Percentiles rank a stretch among this genome's conserved stretches.
These are phyloP conservation scores for Brachionus calyciflorus DNA, from an alignment of 1,140 invertebrate genomes.

Conservation along the genomic window DNA sequence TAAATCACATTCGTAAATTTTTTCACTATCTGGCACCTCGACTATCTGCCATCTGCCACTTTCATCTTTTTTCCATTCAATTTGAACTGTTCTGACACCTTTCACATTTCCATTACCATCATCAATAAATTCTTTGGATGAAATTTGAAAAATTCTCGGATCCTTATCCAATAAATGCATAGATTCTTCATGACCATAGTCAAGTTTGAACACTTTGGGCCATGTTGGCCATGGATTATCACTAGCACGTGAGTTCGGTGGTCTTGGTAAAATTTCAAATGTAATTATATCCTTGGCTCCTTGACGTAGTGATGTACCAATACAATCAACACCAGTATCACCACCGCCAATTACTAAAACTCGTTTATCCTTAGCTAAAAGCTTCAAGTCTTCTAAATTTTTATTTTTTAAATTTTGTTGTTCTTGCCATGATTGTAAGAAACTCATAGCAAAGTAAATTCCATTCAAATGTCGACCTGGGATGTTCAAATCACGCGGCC, in stretches of 20 bases:
- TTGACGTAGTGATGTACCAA: slow-evolving; percentile 86
- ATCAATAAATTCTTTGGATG: slow-evolving; percentile 86
- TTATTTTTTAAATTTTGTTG: slow-evolving; percentile 67
- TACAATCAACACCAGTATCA: slow-evolving; percentile 99
- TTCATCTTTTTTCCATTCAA: slow-evolving; percentile 89
- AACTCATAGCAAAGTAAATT: slow-evolving; percentile 96
- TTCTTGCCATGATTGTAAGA: slow-evolving; percentile 94
- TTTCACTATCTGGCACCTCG: slow-evolving; percentile 70
- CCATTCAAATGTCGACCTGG: slow-evolving; percentile 55
- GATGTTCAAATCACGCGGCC: slow-evolving; percentile 78
- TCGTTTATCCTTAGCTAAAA: slow-evolving; percentile 85
- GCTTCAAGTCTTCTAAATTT: slow-evolving; percentile 62
- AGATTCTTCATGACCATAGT: slow-evolving; percentile 98
- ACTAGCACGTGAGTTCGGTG: slow-evolving; percentile 71
- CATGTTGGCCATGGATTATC: slow-evolving; percentile 98
- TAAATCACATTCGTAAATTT: slow-evolving; percentile 79
- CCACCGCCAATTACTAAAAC: slow-evolving; percentile 96
- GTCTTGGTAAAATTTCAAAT: slow-evolving; percentile 94
- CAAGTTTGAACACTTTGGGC: slow-evolving; percentile 90
- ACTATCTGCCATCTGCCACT: slow-evolving; percentile 89
- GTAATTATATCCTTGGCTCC: slow-evolving; percentile 92
- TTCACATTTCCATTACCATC: slow-evolving; percentile 82
- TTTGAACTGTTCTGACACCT: slow-evolving; percentile 82
- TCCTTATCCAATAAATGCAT: slow-evolving; percentile 84
- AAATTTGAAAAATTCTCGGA: slow-evolving; percentile 85